A percentile compares a stretch with the other conserved stretches of the same genome.
Evolutionary conservation across 2,797 vertebrate genomes (phyloP).

Genomic region (Xerus rutilus): DNA sequence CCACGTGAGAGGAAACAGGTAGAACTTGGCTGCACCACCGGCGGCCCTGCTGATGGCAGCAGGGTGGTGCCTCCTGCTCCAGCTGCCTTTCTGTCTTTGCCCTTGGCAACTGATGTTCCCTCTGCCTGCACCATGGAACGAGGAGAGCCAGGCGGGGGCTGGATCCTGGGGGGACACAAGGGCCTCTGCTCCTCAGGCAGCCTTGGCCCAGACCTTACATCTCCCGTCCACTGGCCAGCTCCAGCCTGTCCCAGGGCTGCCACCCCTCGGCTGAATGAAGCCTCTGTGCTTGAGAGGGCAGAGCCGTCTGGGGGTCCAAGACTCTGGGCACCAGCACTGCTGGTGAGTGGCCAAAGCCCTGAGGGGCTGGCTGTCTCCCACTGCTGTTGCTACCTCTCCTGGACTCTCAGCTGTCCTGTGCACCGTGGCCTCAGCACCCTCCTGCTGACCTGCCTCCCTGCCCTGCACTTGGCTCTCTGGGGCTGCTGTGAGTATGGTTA

Average conservation of each 20-base stretch:
- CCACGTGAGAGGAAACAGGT: accelerated
- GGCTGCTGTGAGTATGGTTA: too few relatives aligned
- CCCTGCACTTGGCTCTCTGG: too few relatives aligned
- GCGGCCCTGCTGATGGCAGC: background rate
- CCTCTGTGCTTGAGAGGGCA: accelerated
- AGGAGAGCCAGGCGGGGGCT: background rate
- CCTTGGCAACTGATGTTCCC: accelerated
- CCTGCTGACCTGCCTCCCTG: background rate
- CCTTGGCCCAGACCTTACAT: background rate
- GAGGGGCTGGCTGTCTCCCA: background rate
- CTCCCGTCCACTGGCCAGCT: background rate
- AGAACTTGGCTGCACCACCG: too few relatives aligned
- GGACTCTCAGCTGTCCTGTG: background rate
- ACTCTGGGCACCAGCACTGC: too few relatives aligned
- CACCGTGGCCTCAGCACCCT: too few relatives aligned
- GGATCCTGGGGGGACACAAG: background rate
- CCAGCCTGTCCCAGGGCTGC: too few relatives aligned
- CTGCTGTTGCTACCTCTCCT: background rate
- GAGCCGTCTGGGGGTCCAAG: background rate
- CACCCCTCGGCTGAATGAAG: background rate
- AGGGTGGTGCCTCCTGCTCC: background rate
- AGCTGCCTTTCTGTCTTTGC: too few relatives aligned
- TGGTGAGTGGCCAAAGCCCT: too few relatives aligned
- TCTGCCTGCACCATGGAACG: background rate
- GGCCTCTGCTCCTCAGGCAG: background rate